Evolutionary conservation across 2,888 invertebrate genomes (phyloP).

Genomic region (Melikaiella ostensackeni): DNA sequence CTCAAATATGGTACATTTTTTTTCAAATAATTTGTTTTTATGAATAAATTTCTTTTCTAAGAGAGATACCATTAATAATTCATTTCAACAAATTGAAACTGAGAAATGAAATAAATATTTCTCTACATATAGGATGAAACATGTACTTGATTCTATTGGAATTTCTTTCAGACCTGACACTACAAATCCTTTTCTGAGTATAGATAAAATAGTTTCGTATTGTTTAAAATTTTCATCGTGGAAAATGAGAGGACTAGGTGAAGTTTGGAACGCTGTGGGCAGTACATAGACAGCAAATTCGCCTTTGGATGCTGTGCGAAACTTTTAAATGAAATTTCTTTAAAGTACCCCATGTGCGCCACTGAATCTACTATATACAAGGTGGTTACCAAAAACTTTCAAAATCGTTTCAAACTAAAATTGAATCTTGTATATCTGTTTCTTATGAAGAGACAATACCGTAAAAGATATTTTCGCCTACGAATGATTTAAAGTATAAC

Average conservation of each 20-base stretch:
- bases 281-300: constrained; percentile 17
- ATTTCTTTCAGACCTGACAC: constrained; percentile 6
- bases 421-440: not conserved
- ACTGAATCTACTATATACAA: not conserved
- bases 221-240: constrained; percentile 8
- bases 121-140: too few relatives aligned
- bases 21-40: too few relatives aligned
- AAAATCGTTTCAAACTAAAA: not conserved
- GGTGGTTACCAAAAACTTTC: not conserved
- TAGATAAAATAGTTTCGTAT: constrained; percentile 12
- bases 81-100: too few relatives aligned
- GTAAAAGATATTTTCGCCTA: too few relatives aligned
- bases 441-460: too few relatives aligned
- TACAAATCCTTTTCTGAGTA: not conserved
- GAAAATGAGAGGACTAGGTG: constrained; percentile 15
- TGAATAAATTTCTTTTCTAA: too few relatives aligned
- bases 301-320: constrained; percentile 47
- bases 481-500: not conserved
- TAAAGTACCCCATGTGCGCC: constrained; percentile 60
- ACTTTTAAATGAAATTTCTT: constrained; percentile 71
- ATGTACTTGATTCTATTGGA: not conserved
- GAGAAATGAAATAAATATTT: too few relatives aligned
- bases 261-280: constrained; percentile 20
- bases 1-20: not conserved
- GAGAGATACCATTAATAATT: too few relatives aligned